Evolutionary conservation across 2,113 vertebrate genomes (phyloP).

Genomic region (Tylochromis polylepis): DNA sequence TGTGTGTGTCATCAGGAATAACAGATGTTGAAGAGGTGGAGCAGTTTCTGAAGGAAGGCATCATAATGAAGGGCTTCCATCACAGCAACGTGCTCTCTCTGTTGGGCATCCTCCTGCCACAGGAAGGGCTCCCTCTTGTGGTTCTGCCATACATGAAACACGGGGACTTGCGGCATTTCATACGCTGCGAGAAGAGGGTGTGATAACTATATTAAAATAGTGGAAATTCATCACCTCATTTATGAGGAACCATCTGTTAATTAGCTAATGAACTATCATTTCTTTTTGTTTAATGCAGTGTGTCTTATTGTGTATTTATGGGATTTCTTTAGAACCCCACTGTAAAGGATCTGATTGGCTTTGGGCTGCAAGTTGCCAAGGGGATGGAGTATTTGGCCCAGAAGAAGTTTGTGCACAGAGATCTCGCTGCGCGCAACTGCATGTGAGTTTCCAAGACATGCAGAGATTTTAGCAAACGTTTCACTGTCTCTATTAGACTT

Average conservation of each 20-base stretch:
- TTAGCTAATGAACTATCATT: background rate
- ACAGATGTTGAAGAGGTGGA: conserved; percentile 93
- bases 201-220: background rate
- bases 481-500: background rate
- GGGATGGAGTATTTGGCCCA: conserved; percentile 96
- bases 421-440: conserved; percentile 95
- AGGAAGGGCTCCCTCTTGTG: conserved; percentile 85
- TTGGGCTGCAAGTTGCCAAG: conserved; percentile 90
- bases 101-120: conserved; percentile 85
- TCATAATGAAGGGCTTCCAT: conserved; percentile 93
- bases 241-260: background rate
- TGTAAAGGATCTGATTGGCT: conserved; percentile 91
- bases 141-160: conserved; percentile 95
- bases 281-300: background rate
- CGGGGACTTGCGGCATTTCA: conserved; percentile 89
- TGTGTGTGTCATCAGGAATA: conserved; percentile 76
- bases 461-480: background rate
- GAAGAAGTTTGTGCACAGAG: conserved; percentile 95
- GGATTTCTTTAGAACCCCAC: conserved; percentile 82
- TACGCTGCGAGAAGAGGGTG: conserved; percentile 87
- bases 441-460: conserved; percentile 79
- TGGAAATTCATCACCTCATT: background rate
- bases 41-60: conserved; percentile 91
- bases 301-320: background rate
- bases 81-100: conserved; percentile 89